Evolutionary conservation across 2,797 vertebrate species (phyloP).

Genomic region (Anomalospiza imberbis): DNA sequence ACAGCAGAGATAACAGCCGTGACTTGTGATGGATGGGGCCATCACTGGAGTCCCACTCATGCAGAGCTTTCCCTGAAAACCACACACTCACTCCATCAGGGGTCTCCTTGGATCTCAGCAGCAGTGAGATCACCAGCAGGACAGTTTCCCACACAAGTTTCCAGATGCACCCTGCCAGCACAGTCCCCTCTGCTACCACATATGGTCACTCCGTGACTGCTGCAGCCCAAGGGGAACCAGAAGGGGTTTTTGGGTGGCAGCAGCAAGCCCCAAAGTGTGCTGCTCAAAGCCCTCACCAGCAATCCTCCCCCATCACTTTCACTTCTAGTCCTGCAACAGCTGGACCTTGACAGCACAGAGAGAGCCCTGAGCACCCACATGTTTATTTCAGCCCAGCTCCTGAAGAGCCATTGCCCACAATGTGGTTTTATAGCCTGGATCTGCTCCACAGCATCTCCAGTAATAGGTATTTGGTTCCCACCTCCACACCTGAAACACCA

Average conservation of each 20-base stretch:
- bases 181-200: neutral
- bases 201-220: neutral
- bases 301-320: neutral
- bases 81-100: neutral
- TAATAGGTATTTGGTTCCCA: neutral
- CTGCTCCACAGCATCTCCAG: neutral
- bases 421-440: accelerated
- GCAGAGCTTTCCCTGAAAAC: neutral
- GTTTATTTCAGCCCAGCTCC: neutral
- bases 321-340: neutral
- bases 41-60: neutral
- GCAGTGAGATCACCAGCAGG: neutral
- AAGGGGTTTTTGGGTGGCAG: neutral
- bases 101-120: neutral
- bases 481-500: neutral
- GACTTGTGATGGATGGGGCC: neutral
- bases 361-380: neutral
- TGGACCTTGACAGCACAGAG: neutral
- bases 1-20: neutral
- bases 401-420: accelerated
- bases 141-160: neutral
- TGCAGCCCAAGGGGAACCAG: neutral
- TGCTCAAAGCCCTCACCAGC: neutral
- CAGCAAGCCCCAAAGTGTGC: neutral
- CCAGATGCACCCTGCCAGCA: neutral